Base-by-base conservation (phyloP, 2,797 vertebrate species). In the Danio choprae region DNA sequence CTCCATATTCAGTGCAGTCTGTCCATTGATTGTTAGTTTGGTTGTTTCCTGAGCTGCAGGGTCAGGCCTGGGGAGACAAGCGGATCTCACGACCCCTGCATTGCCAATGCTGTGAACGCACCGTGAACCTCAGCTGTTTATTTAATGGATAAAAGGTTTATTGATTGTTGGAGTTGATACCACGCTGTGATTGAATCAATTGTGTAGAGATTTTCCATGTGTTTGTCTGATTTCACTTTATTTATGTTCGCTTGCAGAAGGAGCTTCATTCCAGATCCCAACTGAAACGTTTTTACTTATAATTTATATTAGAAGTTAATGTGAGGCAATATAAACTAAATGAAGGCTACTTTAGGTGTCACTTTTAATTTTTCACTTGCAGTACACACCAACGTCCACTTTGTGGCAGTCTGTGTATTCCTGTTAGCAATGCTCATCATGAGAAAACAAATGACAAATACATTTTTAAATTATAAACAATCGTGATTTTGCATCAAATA, bases 321-420 rank as follows among this genome's bases (percentile, higher is more conserved):
- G 1, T 46, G 9, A 10, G 6, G 2, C 40, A 58, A 50, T 7
- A 51, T 40, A 40, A 10, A 60, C 44, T 50, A 2, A 7, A 4
- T 10, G 3, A 41, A 69, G 4, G 20, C 16, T 13, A 5, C 8
- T 29, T 29, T 29, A 29, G 16, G 50, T 20, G 15, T 50, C 6
- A 46, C 6, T 51, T 71, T 38, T 29, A 1, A 7, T 7, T 2
- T 51, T 18, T 15, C 12, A 60, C 63, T 15, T 78, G 81, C 60
- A 81, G 40, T 85, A 76, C 59, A 68, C n/a, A 41, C 7, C 13
- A 16, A 11, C 18, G 59, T 71, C 78, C 84, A 74, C 22, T 18
- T 3, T 58, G 72, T 62, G 81, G 81, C 20, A 70, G 38, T 74
- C 22, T 78, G 41, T 44, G 48, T 60, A 46, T 67, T 77, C 13